Percentiles rank a stretch among this genome's conserved stretches.
Conservation (phyloP, 1,140 invertebrate genomes). For the Psilanteris sp. region DNA sequence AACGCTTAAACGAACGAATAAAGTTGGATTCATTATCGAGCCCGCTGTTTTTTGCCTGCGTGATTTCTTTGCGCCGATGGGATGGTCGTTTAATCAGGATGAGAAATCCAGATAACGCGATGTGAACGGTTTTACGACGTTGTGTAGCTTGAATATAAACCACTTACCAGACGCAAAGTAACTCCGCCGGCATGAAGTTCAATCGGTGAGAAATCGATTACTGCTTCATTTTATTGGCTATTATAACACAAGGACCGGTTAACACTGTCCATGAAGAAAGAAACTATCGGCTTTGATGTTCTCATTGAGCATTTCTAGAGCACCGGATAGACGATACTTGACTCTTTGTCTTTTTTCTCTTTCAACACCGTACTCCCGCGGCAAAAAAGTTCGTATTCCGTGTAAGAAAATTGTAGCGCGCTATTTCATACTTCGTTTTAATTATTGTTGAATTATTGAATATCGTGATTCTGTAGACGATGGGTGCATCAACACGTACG, state of each 20-base stretch:
- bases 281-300: constrained; percentile 54
- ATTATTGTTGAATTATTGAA: no score
- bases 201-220: constrained; percentile 73
- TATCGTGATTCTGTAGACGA: no score
- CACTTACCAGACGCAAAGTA: constrained; percentile 71
- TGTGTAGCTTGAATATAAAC: constrained; percentile 67
- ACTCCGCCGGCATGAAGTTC: constrained; percentile 60
- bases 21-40: constrained; percentile 55
- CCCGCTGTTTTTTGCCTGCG: constrained; percentile 12
- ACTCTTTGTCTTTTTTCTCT: constrained; percentile 31
- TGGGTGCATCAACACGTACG: no score
- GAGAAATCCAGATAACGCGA: constrained; percentile 65
- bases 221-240: constrained; percentile 70
- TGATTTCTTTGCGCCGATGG: constrained; percentile 8
- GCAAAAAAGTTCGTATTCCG: constrained; percentile 13
- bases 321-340: constrained; percentile 41
- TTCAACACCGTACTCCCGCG: background rate
- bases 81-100: constrained; percentile 63
- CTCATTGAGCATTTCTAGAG: constrained; percentile 52
- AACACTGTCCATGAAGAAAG: constrained; percentile 57
- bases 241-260: constrained; percentile 70
- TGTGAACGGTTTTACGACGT: constrained; percentile 68
- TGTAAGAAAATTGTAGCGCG: no score
- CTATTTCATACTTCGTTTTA: no score
- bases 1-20: constrained; percentile 16